Conservation (phyloP, 1,140 invertebrate species). For the Zaprionus kolodkinae region DNA sequence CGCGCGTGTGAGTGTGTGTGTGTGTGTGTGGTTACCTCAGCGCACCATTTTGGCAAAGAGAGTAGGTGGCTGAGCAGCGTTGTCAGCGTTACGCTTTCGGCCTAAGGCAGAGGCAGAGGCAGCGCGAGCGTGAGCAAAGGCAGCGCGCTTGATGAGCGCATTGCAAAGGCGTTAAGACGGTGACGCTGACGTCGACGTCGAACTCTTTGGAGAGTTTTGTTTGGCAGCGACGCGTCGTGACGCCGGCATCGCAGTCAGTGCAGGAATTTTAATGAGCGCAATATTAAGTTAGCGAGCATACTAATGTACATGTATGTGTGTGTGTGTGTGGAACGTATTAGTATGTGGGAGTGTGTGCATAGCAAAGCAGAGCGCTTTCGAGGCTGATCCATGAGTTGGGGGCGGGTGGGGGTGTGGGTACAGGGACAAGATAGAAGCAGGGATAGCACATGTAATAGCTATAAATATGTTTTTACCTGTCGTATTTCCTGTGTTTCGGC, state of each 20-base stretch:
- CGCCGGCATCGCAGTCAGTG: conserved; percentile 43
- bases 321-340: conserved; percentile 2
- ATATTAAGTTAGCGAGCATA: conserved; percentile 59
- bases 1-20: background rate
- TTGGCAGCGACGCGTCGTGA: conserved; percentile 16
- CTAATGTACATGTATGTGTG: conserved; percentile 4
- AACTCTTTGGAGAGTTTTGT: conserved; percentile 44
- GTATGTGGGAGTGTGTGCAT: conserved; percentile 27
- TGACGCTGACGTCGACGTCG: conserved; percentile 23
- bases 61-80: conserved; percentile 65
- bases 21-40: conserved; percentile 70
- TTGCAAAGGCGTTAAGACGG: conserved; percentile 54
- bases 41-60: conserved; percentile 81
- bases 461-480: conserved; percentile 68
- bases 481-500: conserved; percentile 83
- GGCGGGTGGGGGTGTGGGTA: background rate
- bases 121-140: conserved; percentile 1
- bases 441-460: conserved; percentile 30
- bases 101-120: conserved; percentile 5
- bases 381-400: background rate
- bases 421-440: background rate
- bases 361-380: background rate
- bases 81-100: conserved; percentile 42
- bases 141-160: conserved; percentile 56
- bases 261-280: conserved; percentile 76